Percentiles rank a stretch among this genome's conserved stretches.
phyloP scores from a whole-genome alignment of 2,113 vertebrate species.

The Calonectris borealis region DNA sequence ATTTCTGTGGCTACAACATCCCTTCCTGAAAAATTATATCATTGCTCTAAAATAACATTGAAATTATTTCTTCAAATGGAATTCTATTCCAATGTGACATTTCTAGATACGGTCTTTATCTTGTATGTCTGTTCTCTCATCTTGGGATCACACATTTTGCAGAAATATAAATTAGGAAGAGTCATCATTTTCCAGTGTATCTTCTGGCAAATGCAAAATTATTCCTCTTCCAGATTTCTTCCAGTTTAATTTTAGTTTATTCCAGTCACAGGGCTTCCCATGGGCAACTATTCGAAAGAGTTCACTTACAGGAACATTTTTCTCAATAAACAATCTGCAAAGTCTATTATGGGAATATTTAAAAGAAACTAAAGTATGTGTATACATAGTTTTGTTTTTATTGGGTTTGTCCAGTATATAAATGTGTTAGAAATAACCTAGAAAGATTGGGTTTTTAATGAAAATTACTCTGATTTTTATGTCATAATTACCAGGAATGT shows the following conservation, averaged over 20 bases:
- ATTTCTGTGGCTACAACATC: background rate
- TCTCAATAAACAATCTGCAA: background rate
- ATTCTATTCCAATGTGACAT: background rate
- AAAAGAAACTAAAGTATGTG: background rate
- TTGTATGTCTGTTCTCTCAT: background rate
- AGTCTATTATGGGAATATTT: background rate
- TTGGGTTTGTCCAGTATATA: background rate
- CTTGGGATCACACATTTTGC: background rate
- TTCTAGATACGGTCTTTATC: background rate
- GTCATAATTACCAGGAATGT: background rate
- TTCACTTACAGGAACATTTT: background rate
- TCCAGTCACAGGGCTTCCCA: background rate
- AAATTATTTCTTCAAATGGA: background rate
- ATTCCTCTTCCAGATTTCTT: background rate
- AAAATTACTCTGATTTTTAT: background rate
- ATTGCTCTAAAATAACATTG: background rate
- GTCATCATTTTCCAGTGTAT: background rate
- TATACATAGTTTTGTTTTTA: background rate
- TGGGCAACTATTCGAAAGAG: background rate
- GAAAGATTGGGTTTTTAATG: background rate
- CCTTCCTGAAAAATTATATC: background rate
- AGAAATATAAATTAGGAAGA: background rate
- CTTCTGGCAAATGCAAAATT: background rate
- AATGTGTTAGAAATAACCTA: background rate
- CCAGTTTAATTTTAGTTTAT: slow-evolving; percentile 9